Evolutionary conservation across 2,797 vertebrate genomes (phyloP), one percentile per base, ranked within the genome.

Genomic region (Oophaga sylvatica): DNA sequence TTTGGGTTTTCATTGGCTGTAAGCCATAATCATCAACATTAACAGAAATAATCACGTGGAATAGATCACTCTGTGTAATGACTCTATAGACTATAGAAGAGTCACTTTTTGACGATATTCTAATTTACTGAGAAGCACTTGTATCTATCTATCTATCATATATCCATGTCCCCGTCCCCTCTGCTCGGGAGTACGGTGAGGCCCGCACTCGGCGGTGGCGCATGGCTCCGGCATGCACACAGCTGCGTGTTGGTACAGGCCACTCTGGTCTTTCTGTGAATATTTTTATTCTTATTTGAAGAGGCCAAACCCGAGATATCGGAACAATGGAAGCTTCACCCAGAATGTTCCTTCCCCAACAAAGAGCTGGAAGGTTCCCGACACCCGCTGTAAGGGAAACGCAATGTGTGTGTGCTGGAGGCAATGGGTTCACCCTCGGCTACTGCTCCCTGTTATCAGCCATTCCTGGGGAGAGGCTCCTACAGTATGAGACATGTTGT

Each of bases 281-380:
- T 83, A 78, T 87, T 87, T 84, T 67, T 60, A 53, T 59, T 84
- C 53, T 79, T 84, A 83, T 83, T 87, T 87, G 79, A 68, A 76
- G 80, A 53, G 48, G 48, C 48, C 48, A 53, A 53, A 82, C 15
- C 62, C n/a, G 89, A 85, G 81, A 78, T 15, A 11, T 90, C 80
- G 60, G 76, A 22, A 0, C 0, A 77, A 83, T 80, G 35, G 26
- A 81, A 62, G 5, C 90, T 87, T 87, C 0, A 0, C 15, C 11
- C 68, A 45, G 26, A 78, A 87, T 31, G 1, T 88, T 75, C 76
- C 22, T 22, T 56, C 56, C 29, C 35, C 53, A 87, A 81, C 5
- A 45, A 20, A 17, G 22, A 65, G 65, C 59, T 20, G 19, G 68
- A 86, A 59, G 56, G 83, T 89, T 22, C 26, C 71, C 81, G 67